A percentile compares a stretch with the other conserved stretches of the same genome.
phyloP scores from a whole-genome alignment of 2,797 vertebrate species.

The Clarias laeviceps region DNA sequence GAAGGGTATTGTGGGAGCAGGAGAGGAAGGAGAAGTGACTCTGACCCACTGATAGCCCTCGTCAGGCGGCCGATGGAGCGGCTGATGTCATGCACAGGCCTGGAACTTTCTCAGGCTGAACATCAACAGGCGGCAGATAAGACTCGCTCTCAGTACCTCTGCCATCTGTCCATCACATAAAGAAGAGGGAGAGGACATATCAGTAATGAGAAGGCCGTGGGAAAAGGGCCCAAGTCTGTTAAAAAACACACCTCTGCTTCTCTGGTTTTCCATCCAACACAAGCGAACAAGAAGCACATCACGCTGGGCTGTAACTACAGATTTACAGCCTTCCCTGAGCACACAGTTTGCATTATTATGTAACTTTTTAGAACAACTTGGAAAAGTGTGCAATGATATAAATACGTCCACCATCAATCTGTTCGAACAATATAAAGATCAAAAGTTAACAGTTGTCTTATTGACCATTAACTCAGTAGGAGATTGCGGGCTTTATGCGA shows the following conservation, averaged over 20 bases:
- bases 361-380: slow-evolving; percentile 15
- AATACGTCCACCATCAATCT: slow-evolving; percentile 36
- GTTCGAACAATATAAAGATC: slow-evolving; percentile 39
- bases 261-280: slow-evolving; percentile 18
- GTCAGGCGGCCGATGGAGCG: slow-evolving; percentile 59
- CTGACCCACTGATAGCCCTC: slow-evolving; percentile 62
- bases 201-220: slow-evolving; percentile 44
- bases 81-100: slow-evolving; percentile 64
- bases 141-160: slow-evolving; percentile 21
- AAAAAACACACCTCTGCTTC: slow-evolving; percentile 39
- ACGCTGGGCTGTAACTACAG: slow-evolving; percentile 12
- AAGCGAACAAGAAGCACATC: slow-evolving; percentile 22
- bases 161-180: slow-evolving; percentile 39
- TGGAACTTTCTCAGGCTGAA: slow-evolving; percentile 45
- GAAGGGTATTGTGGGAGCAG: slow-evolving; percentile 18
- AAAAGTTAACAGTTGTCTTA: slow-evolving; percentile 44
- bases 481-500: slow-evolving; percentile 45
- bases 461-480: slow-evolving; percentile 52
- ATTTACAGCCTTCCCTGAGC: slow-evolving; percentile 14
- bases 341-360: not conserved
- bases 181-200: slow-evolving; percentile 33
- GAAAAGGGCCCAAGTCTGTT: slow-evolving; percentile 43
- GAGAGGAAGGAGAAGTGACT: slow-evolving; percentile 59
- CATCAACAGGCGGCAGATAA: slow-evolving; percentile 50
- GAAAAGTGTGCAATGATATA: slow-evolving; percentile 22